Base-by-base conservation (phyloP, 1,140 invertebrate species). In the Lepidotrigona ventralis region DNA sequence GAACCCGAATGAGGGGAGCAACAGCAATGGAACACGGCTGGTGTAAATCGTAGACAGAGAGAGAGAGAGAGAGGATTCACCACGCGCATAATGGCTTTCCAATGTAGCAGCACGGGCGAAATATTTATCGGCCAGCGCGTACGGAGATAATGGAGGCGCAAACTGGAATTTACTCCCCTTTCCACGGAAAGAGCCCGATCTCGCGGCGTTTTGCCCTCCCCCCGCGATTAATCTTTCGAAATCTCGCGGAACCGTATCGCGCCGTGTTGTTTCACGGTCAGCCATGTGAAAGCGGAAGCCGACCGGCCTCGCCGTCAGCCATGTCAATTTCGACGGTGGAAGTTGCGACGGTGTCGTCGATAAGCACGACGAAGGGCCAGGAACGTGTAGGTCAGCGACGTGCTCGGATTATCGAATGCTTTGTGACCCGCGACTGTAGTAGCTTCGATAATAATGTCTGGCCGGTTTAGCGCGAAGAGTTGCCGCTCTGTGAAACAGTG, bases 51-150 rank as follows among this genome's bases (percentile, higher is more conserved):
- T 76, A 71, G 72, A 72, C 58, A 39, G 39, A 39, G 39, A 46
- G 39, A 46, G 39, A 46, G 39, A 46, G 39, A 46, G 39, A 46
- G 39, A 80, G 84, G 69, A 77, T 69, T 11, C 73, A 69, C 85
- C 84, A 51, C 85, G 88, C 84, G 90, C 88, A 91, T 92, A 93
- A 93, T 92, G 90, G 91, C 86, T 92, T 93, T 93, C 90, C 91
- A 87, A 92, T 93, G 92, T 93, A 92, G 85, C 79, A 83, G 58
- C 51, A 64, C 66, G 66, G 69, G 77, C 85, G 88, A 85, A 87
- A 90, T 90, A 90, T 90, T 90, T 90, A 90, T 89, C 83, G 83
- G 33, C 73, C 53, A 71, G 29, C 74, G 51, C 78, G 68, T 8
- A 64, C 69, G 79, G 23, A 86, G 82, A 91, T 90, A 91, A 90